phyloP scores from a whole-genome alignment of 1,140 invertebrate species.

The Homalodisca vitripennis region DNA sequence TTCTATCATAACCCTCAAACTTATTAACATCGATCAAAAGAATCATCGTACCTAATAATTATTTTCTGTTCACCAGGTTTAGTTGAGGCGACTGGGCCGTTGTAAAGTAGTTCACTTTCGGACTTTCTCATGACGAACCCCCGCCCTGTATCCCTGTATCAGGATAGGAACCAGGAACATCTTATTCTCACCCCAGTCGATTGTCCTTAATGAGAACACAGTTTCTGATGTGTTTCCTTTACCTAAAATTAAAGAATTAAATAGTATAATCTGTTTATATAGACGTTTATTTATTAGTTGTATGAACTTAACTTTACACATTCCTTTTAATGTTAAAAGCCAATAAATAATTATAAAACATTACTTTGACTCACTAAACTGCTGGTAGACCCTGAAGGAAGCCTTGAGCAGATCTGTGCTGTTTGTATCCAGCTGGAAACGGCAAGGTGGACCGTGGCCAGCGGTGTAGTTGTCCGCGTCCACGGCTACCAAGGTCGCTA shows the following conservation, averaged over 20 bases:
- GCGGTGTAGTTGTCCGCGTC: conserved; percentile 93
- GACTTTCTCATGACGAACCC: no score
- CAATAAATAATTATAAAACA: background rate
- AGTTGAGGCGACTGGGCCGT: no score
- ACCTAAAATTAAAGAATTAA: conserved; percentile 49
- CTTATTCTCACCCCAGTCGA: conserved; percentile 93
- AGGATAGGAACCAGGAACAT: conserved; percentile 92
- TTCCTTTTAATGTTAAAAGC: background rate
- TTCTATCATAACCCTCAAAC: no score
- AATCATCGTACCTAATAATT: no score
- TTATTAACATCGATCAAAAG: no score
- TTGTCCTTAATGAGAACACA: conserved; percentile 82
- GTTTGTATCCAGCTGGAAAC: conserved; percentile 86
- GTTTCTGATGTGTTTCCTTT: conserved; percentile 95
- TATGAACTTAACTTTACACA: background rate
- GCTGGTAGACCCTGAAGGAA: conserved; percentile 91
- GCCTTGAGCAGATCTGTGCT: conserved; percentile 87
- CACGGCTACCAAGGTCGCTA: conserved; percentile 88
- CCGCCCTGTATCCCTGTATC: no score
- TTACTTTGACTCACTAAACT: conserved; percentile 68
- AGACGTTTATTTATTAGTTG: background rate
- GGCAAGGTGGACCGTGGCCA: conserved; percentile 92
- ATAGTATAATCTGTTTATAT: background rate
- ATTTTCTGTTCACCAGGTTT: no score
- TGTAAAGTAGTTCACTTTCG: no score